Conservation (phyloP, 2,113 vertebrate species). For the Syrrhaptes paradoxus region DNA sequence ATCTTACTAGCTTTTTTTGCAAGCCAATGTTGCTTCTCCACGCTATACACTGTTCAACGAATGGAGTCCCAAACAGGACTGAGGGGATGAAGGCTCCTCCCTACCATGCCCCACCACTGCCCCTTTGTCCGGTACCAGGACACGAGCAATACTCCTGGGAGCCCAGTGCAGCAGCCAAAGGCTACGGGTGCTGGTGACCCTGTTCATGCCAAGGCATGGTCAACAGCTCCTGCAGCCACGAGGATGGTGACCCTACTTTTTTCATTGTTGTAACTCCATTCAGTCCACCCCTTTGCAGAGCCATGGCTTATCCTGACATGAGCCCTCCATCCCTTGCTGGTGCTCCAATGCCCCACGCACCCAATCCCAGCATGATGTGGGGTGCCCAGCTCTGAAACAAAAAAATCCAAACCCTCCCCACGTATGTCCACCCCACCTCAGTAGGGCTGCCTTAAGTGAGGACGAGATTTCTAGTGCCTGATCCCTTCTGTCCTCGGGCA, state of each 20-base stretch:
- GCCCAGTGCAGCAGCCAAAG: neutral
- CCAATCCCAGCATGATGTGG: neutral
- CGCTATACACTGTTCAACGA: accelerated
- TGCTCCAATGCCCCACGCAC: neutral
- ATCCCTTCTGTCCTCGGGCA: neutral
- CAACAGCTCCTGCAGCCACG: neutral
- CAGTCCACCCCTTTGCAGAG: neutral
- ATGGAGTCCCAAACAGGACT: neutral
- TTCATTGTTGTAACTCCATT: accelerated
- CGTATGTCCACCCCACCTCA: neutral
- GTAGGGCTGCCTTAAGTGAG: accelerated
- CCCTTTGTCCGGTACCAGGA: neutral
- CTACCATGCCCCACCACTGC: too few relatives aligned
- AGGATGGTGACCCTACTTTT: neutral
- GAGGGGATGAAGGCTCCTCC: neutral
- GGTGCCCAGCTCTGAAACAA: neutral
- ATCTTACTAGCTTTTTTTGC: neutral
- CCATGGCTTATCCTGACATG: neutral
- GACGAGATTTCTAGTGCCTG: accelerated
- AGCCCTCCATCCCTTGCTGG: neutral
- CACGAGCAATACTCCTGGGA: neutral
- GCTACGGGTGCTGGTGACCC: neutral
- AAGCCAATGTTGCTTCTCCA: neutral
- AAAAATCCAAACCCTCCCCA: too few relatives aligned
- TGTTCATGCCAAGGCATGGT: accelerated